These are phyloP conservation scores for Drosophila sproati DNA, from an alignment of 1,140 invertebrate genomes.

Conservation along the genomic window DNA sequence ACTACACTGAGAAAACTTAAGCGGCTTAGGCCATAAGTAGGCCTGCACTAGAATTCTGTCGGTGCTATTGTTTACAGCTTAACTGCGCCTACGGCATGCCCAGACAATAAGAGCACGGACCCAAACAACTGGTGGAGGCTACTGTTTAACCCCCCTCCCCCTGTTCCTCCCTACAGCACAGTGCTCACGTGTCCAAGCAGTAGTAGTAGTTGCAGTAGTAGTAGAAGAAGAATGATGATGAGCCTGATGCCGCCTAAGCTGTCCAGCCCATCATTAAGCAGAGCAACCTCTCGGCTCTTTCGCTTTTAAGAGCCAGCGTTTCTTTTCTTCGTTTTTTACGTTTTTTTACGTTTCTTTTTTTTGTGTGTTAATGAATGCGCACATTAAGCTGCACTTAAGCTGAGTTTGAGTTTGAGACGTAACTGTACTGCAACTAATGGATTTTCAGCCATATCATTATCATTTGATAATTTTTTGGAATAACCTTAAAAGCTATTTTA, in stretches of 20 bases:
- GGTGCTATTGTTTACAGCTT: conserved; percentile 51
- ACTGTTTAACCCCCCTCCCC: conserved; percentile 24
- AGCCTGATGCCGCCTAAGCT: conserved; percentile 44
- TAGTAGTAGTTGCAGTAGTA: no score
- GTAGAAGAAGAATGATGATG: conserved; percentile 59
- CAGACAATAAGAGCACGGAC: not conserved
- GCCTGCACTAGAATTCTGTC: not conserved
- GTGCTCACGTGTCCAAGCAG: conserved; percentile 6
- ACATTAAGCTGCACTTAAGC: conserved; percentile 63
- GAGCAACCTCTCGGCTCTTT: conserved; percentile 1
- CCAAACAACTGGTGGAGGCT: conserved; percentile 9
- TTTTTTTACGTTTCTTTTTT: not conserved
- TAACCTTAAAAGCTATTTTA: conserved; percentile 1
- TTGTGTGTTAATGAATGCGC: conserved; percentile 49
- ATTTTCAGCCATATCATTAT: conserved; percentile 36
- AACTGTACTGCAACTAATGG: conserved; percentile 57
- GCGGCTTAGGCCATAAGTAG: conserved; percentile 44
- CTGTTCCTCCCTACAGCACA: no score
- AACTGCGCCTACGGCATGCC: conserved; percentile 35
- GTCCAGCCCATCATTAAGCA: conserved; percentile 49
- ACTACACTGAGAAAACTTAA: conserved; percentile 17
- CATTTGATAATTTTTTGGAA: conserved; percentile 1
- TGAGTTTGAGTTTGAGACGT: conserved; percentile 11
- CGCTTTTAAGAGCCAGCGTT: not conserved
- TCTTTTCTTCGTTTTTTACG: not conserved